phyloP scores from a whole-genome alignment of 1,140 invertebrate genomes.

The Temnothorax longispinosus region DNA sequence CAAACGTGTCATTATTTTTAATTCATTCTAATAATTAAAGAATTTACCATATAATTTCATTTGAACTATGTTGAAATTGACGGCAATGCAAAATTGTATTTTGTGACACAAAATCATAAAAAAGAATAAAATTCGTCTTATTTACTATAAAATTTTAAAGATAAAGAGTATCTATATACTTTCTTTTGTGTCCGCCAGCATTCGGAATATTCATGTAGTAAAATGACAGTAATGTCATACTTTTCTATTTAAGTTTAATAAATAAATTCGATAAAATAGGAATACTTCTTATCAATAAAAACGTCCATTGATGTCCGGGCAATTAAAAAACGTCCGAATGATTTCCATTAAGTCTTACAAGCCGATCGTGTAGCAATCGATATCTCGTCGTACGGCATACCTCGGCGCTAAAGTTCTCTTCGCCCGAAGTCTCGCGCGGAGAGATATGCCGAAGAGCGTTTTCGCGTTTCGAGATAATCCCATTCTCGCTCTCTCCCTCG shows the following conservation, averaged over 20 bases:
- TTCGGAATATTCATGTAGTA: background rate
- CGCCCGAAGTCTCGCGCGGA: slow-evolving; percentile 59
- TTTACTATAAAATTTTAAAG: background rate
- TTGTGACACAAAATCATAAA: background rate
- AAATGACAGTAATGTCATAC: background rate
- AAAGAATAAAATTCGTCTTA: background rate
- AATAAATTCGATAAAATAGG: background rate
- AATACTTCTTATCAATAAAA: background rate
- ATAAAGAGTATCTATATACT: background rate
- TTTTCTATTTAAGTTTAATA: background rate
- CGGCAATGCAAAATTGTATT: background rate
- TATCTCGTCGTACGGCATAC: slow-evolving; percentile 18
- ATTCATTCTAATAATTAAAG: slow-evolving; percentile 1
- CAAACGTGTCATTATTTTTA: background rate
- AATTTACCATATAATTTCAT: background rate
- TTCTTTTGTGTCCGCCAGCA: background rate
- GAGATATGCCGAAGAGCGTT: slow-evolving; percentile 84
- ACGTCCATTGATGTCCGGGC: background rate
- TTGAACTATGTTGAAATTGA: background rate
- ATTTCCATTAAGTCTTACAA: slow-evolving; percentile 7
- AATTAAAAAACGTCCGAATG: background rate
- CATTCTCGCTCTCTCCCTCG: slow-evolving; percentile 59
- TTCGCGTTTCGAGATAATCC: slow-evolving; percentile 84
- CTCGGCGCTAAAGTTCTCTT: slow-evolving; percentile 27
- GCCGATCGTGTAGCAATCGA: slow-evolving; percentile 9